Evolutionary conservation across 2,888 invertebrate genomes (phyloP).

Genomic region (Cryptocephalus primarius): DNA sequence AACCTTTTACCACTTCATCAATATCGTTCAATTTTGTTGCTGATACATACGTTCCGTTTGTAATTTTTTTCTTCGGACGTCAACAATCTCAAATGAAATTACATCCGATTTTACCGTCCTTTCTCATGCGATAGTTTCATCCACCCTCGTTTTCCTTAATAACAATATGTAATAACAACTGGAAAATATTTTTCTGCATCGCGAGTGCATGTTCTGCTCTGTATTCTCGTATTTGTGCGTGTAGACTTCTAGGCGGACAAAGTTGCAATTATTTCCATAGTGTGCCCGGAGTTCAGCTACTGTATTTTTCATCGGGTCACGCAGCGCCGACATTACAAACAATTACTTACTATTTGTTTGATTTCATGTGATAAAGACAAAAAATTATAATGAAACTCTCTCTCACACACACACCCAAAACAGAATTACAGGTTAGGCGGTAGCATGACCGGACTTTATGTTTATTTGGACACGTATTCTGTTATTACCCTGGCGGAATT

Average conservation of each 20-base stretch:
- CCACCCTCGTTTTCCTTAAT: too few relatives aligned
- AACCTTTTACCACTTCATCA: too few relatives aligned
- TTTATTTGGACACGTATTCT: not conserved
- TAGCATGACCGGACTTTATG: not conserved
- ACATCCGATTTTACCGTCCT: too few relatives aligned
- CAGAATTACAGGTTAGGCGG: not conserved
- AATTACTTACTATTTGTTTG: conserved; percentile 30
- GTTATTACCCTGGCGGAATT: not conserved
- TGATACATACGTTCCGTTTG: too few relatives aligned
- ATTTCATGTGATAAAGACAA: conserved; percentile 20
- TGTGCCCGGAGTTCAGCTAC: conserved; percentile 21
- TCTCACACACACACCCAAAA: not conserved
- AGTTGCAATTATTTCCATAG: conserved; percentile 32
- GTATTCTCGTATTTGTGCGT: conserved; percentile 22
- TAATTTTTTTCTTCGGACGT: too few relatives aligned
- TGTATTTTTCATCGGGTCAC: conserved; percentile 32
- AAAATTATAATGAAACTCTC: not conserved
- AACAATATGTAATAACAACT: too few relatives aligned
- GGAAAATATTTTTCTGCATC: too few relatives aligned
- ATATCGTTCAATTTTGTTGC: too few relatives aligned
- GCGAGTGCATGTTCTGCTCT: too few relatives aligned
- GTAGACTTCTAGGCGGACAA: conserved; percentile 34
- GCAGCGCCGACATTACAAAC: conserved; percentile 29
- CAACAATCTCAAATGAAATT: too few relatives aligned
- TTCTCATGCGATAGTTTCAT: too few relatives aligned